Conservation (phyloP, 2,888 invertebrate species). For the Drosophila kanekoi region DNA sequence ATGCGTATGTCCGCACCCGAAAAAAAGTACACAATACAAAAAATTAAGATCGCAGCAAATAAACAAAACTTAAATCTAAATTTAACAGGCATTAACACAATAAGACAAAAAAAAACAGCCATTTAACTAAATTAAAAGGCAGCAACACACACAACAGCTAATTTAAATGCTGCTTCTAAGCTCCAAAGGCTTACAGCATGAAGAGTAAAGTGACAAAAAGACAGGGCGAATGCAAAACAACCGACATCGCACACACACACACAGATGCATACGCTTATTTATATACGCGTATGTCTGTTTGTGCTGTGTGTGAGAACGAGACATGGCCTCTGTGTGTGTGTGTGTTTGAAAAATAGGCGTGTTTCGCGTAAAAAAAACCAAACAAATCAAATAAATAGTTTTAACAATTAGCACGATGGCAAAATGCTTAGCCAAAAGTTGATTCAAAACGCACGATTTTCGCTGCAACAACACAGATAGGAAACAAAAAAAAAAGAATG, state of each 20-base stretch:
- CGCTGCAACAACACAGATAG: conserved; percentile 14
- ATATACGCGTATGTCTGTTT: conserved; percentile 41
- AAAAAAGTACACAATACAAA: conserved; percentile 37
- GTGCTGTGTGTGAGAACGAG: conserved; percentile 57
- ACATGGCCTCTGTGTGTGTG: conserved; percentile 65
- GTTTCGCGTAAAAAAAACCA: conserved; percentile 54
- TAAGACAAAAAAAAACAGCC: conserved; percentile 17
- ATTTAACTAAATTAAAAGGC: conserved; percentile 53
- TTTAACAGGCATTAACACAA: conserved; percentile 16
- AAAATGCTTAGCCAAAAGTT: conserved; percentile 22
- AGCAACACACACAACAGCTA: conserved; percentile 36
- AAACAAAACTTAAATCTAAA: conserved; percentile 53
- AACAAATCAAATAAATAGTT: conserved; percentile 59
- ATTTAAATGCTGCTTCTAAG: conserved; percentile 40
- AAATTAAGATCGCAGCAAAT: conserved; percentile 35
- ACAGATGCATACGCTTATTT: conserved; percentile 35
- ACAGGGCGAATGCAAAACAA: conserved; percentile 69
- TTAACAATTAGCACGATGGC: conserved; percentile 50
- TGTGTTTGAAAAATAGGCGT: conserved; percentile 73
- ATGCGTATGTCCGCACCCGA: conserved; percentile 67
- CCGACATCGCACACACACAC: conserved; percentile 38
- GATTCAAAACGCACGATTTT: conserved; percentile 35
- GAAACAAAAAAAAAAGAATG: conserved; percentile 7
- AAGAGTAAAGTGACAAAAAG: conserved; percentile 55
- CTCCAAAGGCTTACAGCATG: conserved; percentile 32